phyloP scores from a whole-genome alignment of 2,888 invertebrate genomes.

The Pristionchus exspectatus region DNA sequence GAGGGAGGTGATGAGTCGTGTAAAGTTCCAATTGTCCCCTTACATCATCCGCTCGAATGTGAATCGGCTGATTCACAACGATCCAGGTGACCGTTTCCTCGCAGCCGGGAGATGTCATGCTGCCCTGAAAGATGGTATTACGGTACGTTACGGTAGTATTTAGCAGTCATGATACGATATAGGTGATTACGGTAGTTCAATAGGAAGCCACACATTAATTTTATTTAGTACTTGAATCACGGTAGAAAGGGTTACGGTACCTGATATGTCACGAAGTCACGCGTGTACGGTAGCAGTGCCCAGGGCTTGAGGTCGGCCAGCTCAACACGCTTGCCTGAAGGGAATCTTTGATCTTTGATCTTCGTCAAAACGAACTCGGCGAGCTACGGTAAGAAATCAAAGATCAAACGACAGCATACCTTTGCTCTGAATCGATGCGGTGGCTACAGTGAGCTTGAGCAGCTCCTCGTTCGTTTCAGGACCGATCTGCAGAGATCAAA shows the following conservation, averaged over 20 bases:
- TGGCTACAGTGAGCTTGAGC: constrained; percentile 68
- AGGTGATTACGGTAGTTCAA: too few relatives aligned
- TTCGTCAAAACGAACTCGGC: not conserved
- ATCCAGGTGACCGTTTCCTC: constrained; percentile 88
- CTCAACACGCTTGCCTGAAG: constrained; percentile 64
- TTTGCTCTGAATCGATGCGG: constrained; percentile 63
- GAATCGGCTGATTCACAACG: constrained; percentile 96
- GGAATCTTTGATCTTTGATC: not conserved
- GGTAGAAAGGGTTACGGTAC: not conserved
- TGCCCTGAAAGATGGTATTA: constrained; percentile 82
- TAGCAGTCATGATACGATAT: too few relatives aligned
- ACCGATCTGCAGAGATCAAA: constrained; percentile 63
- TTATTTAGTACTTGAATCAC: too few relatives aligned
- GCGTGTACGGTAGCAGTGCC: constrained; percentile 68
- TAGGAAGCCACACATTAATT: too few relatives aligned
- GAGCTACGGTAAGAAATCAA: not conserved
- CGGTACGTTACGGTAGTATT: not conserved
- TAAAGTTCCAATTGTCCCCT: not conserved
- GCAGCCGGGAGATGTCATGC: constrained; percentile 91
- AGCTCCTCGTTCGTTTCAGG: constrained; percentile 68
- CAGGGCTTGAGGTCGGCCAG: constrained; percentile 70
- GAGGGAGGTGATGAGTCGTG: not conserved
- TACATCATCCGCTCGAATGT: constrained; percentile 95
- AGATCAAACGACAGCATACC: constrained; percentile 51
- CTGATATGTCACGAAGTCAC: constrained; percentile 70